Base-by-base conservation (phyloP, 1,140 invertebrate species). In the Drosophila albomicans region DNA sequence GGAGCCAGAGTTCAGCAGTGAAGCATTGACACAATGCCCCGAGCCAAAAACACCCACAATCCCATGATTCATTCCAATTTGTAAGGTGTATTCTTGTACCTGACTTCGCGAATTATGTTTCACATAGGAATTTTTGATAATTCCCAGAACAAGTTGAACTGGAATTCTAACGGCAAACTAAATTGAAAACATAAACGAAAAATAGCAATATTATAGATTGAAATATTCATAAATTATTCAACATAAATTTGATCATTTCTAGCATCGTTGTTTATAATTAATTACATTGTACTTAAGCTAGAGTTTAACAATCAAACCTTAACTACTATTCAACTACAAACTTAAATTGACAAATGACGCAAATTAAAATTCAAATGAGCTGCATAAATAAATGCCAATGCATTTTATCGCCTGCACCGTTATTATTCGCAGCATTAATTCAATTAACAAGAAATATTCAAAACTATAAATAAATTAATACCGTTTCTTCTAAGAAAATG, bases 331-430 rank as follows among this genome's bases (percentile, higher is more conserved):
- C 62, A 72, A 58, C 35, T 25, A 7, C 54, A 16, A 16, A 11
- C 41, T 32, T 48, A 30, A 28, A 6, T 65, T 78, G 65, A 78
- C 58, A 78, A 78, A 78, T 75, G 72, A 16, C 48, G 32, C 20
- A 35, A 59, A 75, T 75, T 49, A 56, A 61, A 65, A 78, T 75
- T 69, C 20, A 16, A 69, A 69, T 63, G 10, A 45, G 28, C 16
- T 49, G 65, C 58, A 69, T 69, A 48, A 69, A 69, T 56, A 48
- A 57, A 66, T 45, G 45, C 8, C 49, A 77, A 57, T 57, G 30
- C 28, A 43, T 16, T 61, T 56, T 38, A 66, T 57, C 20, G 38
- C 46, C 15, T 43, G 20, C 10, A n/a, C 8, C 13, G 54, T 20
- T 49, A 59, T 25, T 51, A 16, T 25, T 25, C 20, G 16, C 35